These are phyloP conservation scores for Malurus leucopterus DNA, from an alignment of 2,797 vertebrate genomes.

Conservation along the genomic window DNA sequence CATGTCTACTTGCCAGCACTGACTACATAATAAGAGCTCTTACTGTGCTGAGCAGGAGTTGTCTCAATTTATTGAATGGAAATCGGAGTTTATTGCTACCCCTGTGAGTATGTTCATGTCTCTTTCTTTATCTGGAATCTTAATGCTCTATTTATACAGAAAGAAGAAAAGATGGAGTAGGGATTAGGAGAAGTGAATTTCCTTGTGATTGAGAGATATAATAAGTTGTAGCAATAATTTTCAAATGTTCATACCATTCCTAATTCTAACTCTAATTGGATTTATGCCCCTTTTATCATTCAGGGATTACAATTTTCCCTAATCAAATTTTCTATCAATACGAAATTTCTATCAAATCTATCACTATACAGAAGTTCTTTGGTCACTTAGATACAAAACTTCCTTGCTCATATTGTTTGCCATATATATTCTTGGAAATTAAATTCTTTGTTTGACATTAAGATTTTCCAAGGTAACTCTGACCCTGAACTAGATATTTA, in stretches of 20 bases:
- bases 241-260: background rate
- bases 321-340: background rate
- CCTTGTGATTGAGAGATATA: background rate
- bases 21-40: background rate
- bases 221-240: background rate
- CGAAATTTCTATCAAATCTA: background rate
- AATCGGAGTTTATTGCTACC: background rate
- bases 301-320: background rate
- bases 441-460: background rate
- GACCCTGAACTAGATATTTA: background rate
- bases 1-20: background rate
- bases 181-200: background rate
- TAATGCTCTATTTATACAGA: background rate
- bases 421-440: background rate
- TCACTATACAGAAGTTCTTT: background rate
- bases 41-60: background rate
- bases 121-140: background rate
- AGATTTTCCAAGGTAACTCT: background rate
- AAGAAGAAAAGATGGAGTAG: background rate
- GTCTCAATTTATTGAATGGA: background rate
- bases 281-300: background rate
- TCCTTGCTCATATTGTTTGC: background rate
- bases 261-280: background rate
- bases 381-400: background rate
- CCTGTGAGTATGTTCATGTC: rapidly evolving